Evolutionary conservation across 2,888 invertebrate species (phyloP).

Genomic region (Lepidochrysops patricia): DNA sequence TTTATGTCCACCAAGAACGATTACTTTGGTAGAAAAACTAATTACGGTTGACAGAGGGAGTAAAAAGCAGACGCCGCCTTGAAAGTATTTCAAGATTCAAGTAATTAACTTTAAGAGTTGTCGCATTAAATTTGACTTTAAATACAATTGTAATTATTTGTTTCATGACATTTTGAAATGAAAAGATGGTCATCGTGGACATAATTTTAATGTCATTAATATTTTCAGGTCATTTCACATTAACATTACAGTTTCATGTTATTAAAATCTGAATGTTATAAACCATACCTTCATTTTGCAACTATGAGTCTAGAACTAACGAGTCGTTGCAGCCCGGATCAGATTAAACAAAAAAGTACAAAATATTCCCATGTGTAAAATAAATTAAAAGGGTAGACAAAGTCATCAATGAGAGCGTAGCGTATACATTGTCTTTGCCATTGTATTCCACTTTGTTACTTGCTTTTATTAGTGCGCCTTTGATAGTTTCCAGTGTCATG

Average conservation of each 20-base stretch:
- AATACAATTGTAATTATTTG: slow-evolving; percentile 17
- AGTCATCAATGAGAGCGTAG: slow-evolving; percentile 29
- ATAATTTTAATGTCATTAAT: background rate
- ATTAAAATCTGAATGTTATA: too few relatives aligned
- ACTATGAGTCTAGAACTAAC: too few relatives aligned
- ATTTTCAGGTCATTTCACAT: too few relatives aligned
- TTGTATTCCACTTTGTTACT: slow-evolving; percentile 45
- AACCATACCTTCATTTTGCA: too few relatives aligned
- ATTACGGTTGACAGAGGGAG: slow-evolving; percentile 53
- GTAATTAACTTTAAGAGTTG: slow-evolving; percentile 33
- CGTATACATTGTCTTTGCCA: slow-evolving; percentile 29
- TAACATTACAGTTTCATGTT: too few relatives aligned
- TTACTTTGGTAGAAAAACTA: slow-evolving; percentile 62
- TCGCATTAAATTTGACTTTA: slow-evolving; percentile 23
- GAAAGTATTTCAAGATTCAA: slow-evolving; percentile 30
- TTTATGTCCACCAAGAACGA: slow-evolving; percentile 36
- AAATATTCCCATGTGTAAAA: slow-evolving; percentile 23
- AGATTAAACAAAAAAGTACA: slow-evolving; percentile 19
- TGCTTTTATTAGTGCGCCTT: slow-evolving; percentile 55
- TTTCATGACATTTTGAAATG: background rate
- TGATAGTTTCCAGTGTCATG: slow-evolving; percentile 49
- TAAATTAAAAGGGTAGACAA: slow-evolving; percentile 26
- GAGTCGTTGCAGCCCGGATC: too few relatives aligned
- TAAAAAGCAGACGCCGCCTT: slow-evolving; percentile 31
- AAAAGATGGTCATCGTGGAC: background rate